Conservation (phyloP, 2,888 invertebrate genomes). For the Brenthis hecate region DNA sequence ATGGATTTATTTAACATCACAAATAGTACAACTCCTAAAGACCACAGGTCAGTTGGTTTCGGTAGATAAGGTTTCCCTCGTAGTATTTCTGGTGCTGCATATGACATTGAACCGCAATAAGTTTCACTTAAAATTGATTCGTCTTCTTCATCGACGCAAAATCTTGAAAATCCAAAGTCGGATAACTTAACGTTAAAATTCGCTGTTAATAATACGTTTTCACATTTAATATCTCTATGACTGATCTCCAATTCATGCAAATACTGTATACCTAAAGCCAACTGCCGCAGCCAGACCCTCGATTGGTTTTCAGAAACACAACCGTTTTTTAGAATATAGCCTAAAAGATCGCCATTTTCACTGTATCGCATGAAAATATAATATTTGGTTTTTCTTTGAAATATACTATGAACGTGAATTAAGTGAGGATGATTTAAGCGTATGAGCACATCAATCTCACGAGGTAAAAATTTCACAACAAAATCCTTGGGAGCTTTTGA, state of each 20-base stretch:
- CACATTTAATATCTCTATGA: conserved; percentile 92
- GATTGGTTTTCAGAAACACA: conserved; percentile 86
- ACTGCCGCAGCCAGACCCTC: conserved; percentile 87
- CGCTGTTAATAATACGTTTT: conserved; percentile 87
- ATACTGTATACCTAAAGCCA: conserved; percentile 87
- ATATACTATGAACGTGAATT: conserved; percentile 89
- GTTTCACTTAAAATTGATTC: conserved; percentile 85
- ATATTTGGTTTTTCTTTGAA: conserved; percentile 86
- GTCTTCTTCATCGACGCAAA: conserved; percentile 64
- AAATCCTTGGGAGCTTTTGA: conserved; percentile 89
- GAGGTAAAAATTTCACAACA: conserved; percentile 89
- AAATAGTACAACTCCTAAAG: conserved; percentile 89
- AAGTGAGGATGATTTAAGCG: conserved; percentile 90
- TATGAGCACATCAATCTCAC: conserved; percentile 90
- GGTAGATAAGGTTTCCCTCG: conserved; percentile 88
- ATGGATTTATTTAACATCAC: conserved; percentile 92
- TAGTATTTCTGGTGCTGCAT: conserved; percentile 93
- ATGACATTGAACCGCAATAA: conserved; percentile 93
- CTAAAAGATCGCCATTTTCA: conserved; percentile 90
- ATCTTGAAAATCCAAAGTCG: conserved; percentile 90
- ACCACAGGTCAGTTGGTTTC: conserved; percentile 90
- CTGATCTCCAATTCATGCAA: conserved; percentile 88
- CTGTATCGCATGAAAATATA: conserved; percentile 90
- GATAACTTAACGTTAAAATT: conserved; percentile 90
- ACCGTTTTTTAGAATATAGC: conserved; percentile 87